These are phyloP conservation scores for Coelinius sp. DNA, from an alignment of 2,888 invertebrate species.

Conservation along the genomic window DNA sequence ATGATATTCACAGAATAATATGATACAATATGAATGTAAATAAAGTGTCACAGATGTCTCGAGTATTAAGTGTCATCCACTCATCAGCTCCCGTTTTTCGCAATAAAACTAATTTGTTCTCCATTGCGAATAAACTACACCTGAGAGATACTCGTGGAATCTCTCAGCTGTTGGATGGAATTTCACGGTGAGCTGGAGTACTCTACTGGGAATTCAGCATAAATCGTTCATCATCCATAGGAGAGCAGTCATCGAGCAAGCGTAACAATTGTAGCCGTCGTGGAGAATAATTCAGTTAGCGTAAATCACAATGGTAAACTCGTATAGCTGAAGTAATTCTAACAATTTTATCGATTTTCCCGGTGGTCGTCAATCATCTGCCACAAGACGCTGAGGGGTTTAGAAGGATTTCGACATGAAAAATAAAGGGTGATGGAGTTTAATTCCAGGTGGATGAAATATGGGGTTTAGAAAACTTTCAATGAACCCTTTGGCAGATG, in stretches of 20 bases:
- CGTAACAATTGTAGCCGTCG: constrained; percentile 2
- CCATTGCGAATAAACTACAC: neutral
- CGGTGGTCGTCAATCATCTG: neutral
- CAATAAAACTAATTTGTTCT: neutral
- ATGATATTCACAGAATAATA: neutral
- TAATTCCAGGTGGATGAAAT: neutral
- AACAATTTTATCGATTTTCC: constrained; percentile 1
- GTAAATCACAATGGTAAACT: constrained; percentile 12
- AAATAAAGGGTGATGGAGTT: neutral
- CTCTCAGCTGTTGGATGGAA: constrained; percentile 3
- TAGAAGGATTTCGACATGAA: neutral
- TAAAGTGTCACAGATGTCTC: neutral
- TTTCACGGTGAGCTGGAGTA: neutral
- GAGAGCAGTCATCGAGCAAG: neutral
- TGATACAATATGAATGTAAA: neutral
- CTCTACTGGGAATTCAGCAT: neutral
- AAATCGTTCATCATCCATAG: neutral
- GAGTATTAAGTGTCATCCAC: neutral
- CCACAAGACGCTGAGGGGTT: neutral
- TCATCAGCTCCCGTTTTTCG: neutral
- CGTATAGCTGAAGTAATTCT: neutral
- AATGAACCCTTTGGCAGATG: neutral
- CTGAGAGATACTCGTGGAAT: neutral
- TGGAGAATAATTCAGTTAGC: neutral
- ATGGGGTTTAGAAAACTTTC: neutral